Evolutionary conservation across 2,797 vertebrate species (phyloP).

Genomic region (Artibeus lituratus): DNA sequence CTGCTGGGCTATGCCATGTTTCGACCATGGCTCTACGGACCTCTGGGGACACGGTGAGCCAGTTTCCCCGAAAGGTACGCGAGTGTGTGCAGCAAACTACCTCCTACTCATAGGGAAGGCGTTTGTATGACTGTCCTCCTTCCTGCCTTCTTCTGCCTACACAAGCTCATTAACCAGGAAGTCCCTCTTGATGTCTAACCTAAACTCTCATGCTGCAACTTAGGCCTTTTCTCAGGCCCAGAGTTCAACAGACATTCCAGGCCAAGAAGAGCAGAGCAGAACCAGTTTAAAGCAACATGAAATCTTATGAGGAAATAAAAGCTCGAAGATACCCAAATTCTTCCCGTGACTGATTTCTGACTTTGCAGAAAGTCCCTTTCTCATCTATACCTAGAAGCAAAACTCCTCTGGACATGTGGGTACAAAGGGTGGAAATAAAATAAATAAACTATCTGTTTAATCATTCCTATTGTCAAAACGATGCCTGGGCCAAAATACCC

Average conservation of each 20-base stretch:
- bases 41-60: rapidly evolving
- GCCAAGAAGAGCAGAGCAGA: neutral
- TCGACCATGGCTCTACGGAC: too few relatives aligned
- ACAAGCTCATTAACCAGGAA: neutral
- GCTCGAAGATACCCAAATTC: neutral
- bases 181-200: conserved; percentile 15
- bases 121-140: neutral
- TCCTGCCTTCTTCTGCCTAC: neutral
- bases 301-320: neutral
- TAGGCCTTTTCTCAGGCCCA: neutral
- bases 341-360: neutral
- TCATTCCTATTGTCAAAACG: conserved; percentile 51
- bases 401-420: conserved; percentile 48
- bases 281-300: neutral
- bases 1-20: neutral
- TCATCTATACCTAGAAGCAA: neutral
- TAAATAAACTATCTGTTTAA: conserved; percentile 58
- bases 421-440: neutral
- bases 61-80: neutral
- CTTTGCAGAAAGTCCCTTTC: conserved; percentile 25
- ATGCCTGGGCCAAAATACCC: neutral
- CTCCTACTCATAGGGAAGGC: neutral
- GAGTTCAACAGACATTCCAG: neutral
- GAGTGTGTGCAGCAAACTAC: neutral
- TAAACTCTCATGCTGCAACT: neutral